Base-by-base conservation (phyloP, 2,888 invertebrate genomes). In the Polyommatus iphigenia region DNA sequence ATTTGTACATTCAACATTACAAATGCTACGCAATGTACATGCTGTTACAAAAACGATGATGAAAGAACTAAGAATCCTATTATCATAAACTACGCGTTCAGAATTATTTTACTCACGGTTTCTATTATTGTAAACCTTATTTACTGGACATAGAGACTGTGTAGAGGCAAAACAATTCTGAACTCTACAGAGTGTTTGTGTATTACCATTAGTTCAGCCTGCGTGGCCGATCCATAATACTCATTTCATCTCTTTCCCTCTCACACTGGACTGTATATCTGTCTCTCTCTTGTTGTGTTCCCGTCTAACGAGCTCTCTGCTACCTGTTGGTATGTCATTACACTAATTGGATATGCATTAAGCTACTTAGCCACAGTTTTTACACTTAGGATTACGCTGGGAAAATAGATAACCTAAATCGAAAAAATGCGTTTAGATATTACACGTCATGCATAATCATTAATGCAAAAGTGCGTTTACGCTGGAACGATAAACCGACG, bases 321-420 rank as follows among this genome's bases (percentile, higher is more conserved):
- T 84, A 83, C 84, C 84, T 83, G 83, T 84, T 82, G 81, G 79
- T 81, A 82, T 84, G 87, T 87, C 87, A 86, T 90, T 88, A 88
- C 84, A 86, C 89, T 92, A 92, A 93, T 93, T 92, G 90, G 90
- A 92, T 90, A 87, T 89, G 90, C 41, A 91, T 91, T 89, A 91
- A 89, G 87, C 90, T 88, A 87, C 85, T 89, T 88, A 90, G 90
- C 91, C 89, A 89, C 91, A 90, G 87, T 90, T 91, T 90, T 91
- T 90, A 88, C 88, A 87, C 87, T 86, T 72, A 24, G 36, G 10
- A 72, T 84, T 24, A n/a, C 13, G 46, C 13, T 29, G 32, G 50
- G 62, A 76, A 54, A 50, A 8, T 50, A 29, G 29, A 29, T 50
- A 54, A 67, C 15, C 29, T 36, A 59, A 32, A 18, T 59, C 72